These are phyloP conservation scores for Scolopax mira DNA, from an alignment of 2,113 vertebrate species.

Conservation along the genomic window DNA sequence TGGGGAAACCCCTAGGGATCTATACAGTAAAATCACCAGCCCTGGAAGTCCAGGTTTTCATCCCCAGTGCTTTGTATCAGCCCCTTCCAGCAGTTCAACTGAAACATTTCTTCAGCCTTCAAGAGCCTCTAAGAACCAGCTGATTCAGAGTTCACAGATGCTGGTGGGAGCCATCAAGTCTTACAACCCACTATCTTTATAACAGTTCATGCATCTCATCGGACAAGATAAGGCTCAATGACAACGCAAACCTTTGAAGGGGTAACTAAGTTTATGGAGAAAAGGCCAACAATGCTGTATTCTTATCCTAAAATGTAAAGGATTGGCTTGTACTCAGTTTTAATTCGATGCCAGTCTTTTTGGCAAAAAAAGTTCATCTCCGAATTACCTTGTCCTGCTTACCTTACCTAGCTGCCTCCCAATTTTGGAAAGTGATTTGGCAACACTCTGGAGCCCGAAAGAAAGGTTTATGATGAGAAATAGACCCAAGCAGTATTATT, in stretches of 20 bases:
- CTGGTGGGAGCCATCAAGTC: background rate
- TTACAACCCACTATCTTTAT: accelerated
- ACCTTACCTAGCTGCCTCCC: background rate
- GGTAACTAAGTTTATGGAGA: background rate
- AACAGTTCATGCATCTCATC: background rate
- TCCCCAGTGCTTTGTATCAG: too few species aligned
- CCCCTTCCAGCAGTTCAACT: background rate
- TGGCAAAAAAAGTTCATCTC: background rate
- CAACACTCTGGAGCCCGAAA: background rate
- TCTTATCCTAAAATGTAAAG: background rate
- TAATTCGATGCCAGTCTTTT: background rate
- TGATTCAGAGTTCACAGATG: background rate
- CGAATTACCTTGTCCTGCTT: background rate
- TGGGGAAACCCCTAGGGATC: background rate
- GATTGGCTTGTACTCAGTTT: background rate
- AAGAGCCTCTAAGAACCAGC: background rate
- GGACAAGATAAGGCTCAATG: background rate
- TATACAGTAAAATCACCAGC: background rate
- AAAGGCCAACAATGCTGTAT: background rate
- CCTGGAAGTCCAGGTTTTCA: background rate
- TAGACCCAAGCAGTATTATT: background rate
- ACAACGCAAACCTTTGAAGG: background rate
- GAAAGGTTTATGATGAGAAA: background rate
- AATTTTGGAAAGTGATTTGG: accelerated
- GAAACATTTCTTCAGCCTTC: background rate